These are phyloP conservation scores for Pterocles burchelli DNA, from an alignment of 2,113 vertebrate genomes.

Conservation along the genomic window DNA sequence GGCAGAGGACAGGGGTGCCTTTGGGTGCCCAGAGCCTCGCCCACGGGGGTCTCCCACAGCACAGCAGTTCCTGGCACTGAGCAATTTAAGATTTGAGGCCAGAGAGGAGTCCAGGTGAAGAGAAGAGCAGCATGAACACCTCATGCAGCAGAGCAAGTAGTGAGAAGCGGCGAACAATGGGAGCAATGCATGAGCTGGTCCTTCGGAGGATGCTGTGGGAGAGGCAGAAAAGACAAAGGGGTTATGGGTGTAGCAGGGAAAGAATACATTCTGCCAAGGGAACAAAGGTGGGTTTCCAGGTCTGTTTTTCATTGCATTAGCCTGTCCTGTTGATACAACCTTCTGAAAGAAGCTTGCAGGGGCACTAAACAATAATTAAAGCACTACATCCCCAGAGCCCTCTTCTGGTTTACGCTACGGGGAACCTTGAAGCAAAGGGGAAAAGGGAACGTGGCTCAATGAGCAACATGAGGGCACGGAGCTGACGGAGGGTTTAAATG, in stretches of 20 bases:
- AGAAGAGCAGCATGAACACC: neutral
- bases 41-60: neutral
- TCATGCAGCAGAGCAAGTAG: neutral
- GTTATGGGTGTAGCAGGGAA: neutral
- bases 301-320: neutral
- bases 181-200: neutral
- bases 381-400: neutral
- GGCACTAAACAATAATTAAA: neutral
- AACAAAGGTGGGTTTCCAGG: neutral
- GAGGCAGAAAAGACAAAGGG: neutral
- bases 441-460: neutral
- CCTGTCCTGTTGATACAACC: neutral
- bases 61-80: neutral
- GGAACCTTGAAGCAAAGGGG: neutral
- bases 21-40: rapidly evolving
- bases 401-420: neutral
- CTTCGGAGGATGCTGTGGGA: neutral
- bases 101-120: neutral
- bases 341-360: neutral
- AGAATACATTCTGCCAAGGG: neutral
- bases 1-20: neutral
- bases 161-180: neutral
- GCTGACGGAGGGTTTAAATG: neutral
- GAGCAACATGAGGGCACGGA: neutral
- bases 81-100: neutral